Evolutionary conservation across 2,888 invertebrate species (phyloP).

Genomic region (Trichogramma dendrolimi): DNA sequence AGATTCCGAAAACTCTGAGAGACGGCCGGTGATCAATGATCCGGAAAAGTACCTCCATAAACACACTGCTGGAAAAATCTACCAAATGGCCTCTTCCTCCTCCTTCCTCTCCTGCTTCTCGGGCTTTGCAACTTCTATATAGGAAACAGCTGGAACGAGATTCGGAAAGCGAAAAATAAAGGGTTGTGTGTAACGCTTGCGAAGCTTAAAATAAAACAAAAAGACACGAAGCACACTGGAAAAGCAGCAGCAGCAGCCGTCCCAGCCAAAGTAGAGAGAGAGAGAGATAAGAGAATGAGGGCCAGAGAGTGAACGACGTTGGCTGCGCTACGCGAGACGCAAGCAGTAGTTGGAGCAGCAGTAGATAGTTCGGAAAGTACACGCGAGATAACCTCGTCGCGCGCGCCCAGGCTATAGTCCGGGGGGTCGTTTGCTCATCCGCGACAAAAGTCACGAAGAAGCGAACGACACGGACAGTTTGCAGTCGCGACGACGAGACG

Average conservation of each 20-base stretch:
- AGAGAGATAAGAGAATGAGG: not conserved
- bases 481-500: no score
- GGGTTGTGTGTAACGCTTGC: no score
- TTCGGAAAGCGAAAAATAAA: conserved; percentile 8
- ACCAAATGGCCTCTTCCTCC: conserved; percentile 6
- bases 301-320: not conserved
- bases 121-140: conserved; percentile 3
- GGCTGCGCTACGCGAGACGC: not conserved
- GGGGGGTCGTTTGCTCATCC: not conserved
- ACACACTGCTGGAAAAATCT: conserved; percentile 1
- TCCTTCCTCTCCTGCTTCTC: conserved; percentile 2
- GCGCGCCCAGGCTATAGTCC: not conserved
- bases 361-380: conserved; percentile 14
- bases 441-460: no score
- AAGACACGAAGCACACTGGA: conserved; percentile 1
- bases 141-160: conserved; percentile 17
- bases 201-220: not conserved
- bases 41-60: not conserved
- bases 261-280: conserved; percentile 23
- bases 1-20: not conserved
- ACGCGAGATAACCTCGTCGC: conserved; percentile 10
- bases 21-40: not conserved
- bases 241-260: conserved; percentile 6
- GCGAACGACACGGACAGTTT: conserved; percentile 26
- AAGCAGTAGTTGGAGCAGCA: not conserved